Conservation (phyloP, 2,113 vertebrate genomes). For the Xenopus borealis region DNA sequence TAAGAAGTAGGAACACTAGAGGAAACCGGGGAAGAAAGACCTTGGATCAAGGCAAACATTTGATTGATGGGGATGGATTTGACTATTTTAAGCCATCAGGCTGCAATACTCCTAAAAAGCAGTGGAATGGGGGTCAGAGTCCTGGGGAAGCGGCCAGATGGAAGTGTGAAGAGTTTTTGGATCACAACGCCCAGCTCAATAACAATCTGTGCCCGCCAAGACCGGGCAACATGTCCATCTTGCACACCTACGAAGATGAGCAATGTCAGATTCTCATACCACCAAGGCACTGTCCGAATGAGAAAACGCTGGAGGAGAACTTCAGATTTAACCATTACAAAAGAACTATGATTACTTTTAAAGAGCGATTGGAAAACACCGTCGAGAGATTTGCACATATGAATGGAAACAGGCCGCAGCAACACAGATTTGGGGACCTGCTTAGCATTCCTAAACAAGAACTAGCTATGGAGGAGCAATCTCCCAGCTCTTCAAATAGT, state of each 20-base stretch:
- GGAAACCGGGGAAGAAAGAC: conserved; percentile 63
- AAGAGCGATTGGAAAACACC: conserved; percentile 89
- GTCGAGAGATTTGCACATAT: conserved; percentile 88
- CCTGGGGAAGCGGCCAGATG: conserved; percentile 68
- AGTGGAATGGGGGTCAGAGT: conserved; percentile 84
- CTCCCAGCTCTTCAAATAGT: conserved; percentile 94
- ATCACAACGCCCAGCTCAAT: conserved; percentile 81
- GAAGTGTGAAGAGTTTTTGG: conserved; percentile 90
- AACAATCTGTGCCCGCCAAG: conserved; percentile 83
- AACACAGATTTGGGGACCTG: conserved; percentile 80
- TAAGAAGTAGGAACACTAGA: conserved; percentile 59
- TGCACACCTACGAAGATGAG: conserved; percentile 72
- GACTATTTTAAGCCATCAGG: conserved; percentile 81
- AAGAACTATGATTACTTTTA: conserved; percentile 84
- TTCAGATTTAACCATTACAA: conserved; percentile 89
- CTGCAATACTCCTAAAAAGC: conserved; percentile 80
- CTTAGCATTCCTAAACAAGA: conserved; percentile 82
- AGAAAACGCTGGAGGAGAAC: conserved; percentile 80
- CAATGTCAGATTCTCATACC: conserved; percentile 68
- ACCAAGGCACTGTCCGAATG: conserved; percentile 73
- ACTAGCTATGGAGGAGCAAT: conserved; percentile 87
- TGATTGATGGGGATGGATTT: conserved; percentile 67
- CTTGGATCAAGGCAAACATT: conserved; percentile 74
- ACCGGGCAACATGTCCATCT: conserved; percentile 67
- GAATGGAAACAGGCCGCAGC: conserved; percentile 76